phyloP scores from a whole-genome alignment of 35 echinoderm and acorn worm genomes.

The Antedon bifida region DNA sequence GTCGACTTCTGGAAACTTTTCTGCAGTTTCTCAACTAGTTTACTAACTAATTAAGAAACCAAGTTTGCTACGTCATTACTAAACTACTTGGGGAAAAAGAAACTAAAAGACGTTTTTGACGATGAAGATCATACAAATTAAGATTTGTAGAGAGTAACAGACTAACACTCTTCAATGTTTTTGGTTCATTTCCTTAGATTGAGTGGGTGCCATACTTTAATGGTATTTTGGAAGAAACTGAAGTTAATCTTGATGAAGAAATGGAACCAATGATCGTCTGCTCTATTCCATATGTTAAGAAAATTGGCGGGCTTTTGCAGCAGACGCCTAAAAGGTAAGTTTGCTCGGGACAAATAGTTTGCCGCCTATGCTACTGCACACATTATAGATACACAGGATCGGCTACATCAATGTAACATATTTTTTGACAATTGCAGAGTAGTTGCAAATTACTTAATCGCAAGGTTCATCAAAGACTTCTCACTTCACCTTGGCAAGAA shows the following conservation, averaged over 20 bases:
- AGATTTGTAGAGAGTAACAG: background rate
- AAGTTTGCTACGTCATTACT: no score
- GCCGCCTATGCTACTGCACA: no score
- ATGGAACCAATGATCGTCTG: background rate
- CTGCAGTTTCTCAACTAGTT: no score
- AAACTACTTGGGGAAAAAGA: no score
- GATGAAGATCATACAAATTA: background rate
- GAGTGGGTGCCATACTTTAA: background rate
- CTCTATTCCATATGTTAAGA: background rate
- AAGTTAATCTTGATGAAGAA: background rate
- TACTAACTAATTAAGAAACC: no score
- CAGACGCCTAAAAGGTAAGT: background rate
- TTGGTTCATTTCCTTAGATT: background rate
- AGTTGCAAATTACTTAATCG: constrained; percentile 84
- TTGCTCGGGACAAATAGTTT: no score
- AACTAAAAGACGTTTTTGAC: no score
- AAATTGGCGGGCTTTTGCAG: background rate
- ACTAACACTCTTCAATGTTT: background rate
- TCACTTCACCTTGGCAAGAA: constrained; percentile 48
- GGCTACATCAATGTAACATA: no score
- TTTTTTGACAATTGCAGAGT: constrained; percentile 25
- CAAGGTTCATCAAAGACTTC: constrained; percentile 34
- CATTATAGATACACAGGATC: no score
- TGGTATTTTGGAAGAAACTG: background rate
- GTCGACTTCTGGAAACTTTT: no score